Evolutionary conservation across 2,888 invertebrate species (phyloP).

Genomic region (Agriopis aurantiaria): DNA sequence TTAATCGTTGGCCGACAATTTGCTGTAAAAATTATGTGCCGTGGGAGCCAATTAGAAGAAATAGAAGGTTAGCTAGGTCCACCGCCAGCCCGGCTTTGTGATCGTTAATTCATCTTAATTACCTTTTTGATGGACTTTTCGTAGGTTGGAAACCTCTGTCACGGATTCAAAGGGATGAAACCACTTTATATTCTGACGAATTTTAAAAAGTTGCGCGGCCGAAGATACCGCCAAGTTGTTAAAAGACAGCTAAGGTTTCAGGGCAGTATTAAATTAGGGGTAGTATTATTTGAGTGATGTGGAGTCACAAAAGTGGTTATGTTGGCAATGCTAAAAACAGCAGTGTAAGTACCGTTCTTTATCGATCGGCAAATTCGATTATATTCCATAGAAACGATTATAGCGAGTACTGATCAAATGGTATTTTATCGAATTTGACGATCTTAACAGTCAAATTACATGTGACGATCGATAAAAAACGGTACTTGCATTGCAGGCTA

Average conservation of each 20-base stretch:
- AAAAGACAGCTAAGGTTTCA: slow-evolving; percentile 14
- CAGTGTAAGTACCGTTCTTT: too few species aligned
- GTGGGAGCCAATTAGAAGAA: slow-evolving; percentile 73
- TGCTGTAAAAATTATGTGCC: slow-evolving; percentile 74
- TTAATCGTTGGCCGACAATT: slow-evolving; percentile 75
- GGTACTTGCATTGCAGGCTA: too few species aligned
- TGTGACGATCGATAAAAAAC: too few species aligned
- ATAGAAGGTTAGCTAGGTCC: slow-evolving; percentile 51
- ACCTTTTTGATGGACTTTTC: slow-evolving; percentile 68
- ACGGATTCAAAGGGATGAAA: slow-evolving; percentile 58
- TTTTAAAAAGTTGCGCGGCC: slow-evolving; percentile 54
- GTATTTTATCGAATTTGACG: too few species aligned
- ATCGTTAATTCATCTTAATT: slow-evolving; percentile 77
- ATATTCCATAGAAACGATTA: too few species aligned
- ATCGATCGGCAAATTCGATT: too few species aligned
- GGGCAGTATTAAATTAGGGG: slow-evolving; percentile 40
- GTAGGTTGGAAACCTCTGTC: slow-evolving; percentile 55
- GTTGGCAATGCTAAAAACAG: background rate
- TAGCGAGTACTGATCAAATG: too few species aligned
- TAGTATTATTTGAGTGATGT: slow-evolving; percentile 25
- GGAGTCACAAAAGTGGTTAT: slow-evolving; percentile 28
- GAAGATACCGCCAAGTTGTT: slow-evolving; percentile 32
- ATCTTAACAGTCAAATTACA: too few species aligned
- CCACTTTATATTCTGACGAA: slow-evolving; percentile 62
- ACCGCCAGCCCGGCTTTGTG: slow-evolving; percentile 58